Evolutionary conservation across 2,888 invertebrate species (phyloP), one percentile per base, ranked within the genome.

Genomic region (Drosophila atripex): DNA sequence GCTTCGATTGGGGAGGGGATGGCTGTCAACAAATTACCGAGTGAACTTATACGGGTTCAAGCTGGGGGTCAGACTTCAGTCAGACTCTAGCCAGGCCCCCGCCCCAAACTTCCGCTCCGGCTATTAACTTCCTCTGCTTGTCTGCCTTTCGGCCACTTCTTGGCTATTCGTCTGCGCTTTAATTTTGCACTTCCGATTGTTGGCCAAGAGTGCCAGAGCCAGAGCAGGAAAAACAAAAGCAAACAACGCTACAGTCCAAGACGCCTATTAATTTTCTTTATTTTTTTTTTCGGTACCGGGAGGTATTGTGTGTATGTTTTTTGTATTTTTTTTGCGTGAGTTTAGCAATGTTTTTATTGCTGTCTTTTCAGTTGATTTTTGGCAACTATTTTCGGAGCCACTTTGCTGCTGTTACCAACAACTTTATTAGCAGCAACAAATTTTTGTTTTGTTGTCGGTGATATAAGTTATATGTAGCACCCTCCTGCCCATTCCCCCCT

Each of bases 161-260:
- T 69, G 39, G 59, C 69, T 35, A 53, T 55, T 25, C 52, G 52
- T 83, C 80, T 77, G 78, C 63, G 73, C 76, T 84, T 84, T 83
- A 86, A 83, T 86, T 84, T 84, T 76, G 78, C 65, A 75, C 86
- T 83, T 83, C 87, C 82, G 82, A 80, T 84, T 86, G 77, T 78
- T 84, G 78, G 66, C 80, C 78, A 76, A 80, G 71, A 38, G 56
- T 47, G 28, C 28, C 28, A 25, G 7, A 25, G 45, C 50, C 43
- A 43, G 14, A 30, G 43, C 21, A 58, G 43, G 30, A 64, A 63
- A 60, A 69, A 39, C 53, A 74, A 51, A 49, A 58, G 50, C 38
- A 59, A 69, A 59, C 52, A 58, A 54, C 43, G 59, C 43, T 35
- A 45, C 52, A 56, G 56, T n/a, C 50, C 59, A 72, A 72, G 65